Evolutionary conservation across 2,797 vertebrate species (phyloP), one percentile per base, ranked within the genome.

Genomic region (Cuculus canorus): DNA sequence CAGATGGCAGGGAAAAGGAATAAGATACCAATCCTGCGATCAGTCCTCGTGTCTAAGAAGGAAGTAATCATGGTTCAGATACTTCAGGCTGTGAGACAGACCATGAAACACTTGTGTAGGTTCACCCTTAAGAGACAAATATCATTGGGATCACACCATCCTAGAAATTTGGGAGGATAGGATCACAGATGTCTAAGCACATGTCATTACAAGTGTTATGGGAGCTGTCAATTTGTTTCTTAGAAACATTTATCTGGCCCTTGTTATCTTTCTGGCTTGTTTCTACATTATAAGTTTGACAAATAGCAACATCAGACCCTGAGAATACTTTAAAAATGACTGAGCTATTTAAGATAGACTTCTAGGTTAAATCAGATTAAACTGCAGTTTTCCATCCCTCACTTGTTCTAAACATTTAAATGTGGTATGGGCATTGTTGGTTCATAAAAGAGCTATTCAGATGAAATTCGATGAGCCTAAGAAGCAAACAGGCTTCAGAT

Each of bases 381-480:
- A 88, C 91, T 59, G 30, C 16, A 53, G 30, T 52, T 69, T 90
- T 92, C 56, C 50, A 19, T 48, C 88, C 84, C 21, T 73, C 68
- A 30, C 59, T 82, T 91, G 25, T 81, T 92, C 24, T 28, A 79
- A 4, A 77, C 1, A 48, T 48, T 5, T 35, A 95, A 72, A 50
- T 70, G 53, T 91, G 63, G 30, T 82, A 82, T 0, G 13, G 66
- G 94, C 65, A 39, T 92, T 86, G 32, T 14, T 82, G 33, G 35
- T 80, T 93, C 73, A 88, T 79, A 65, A 95, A 90, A 93, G n/a
- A 85, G 25, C 81, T 87, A 91, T 24, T 52, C 47, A 91, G 86
- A 78, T 60, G 37, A 94, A 96, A 90, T 80, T 59, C 72, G 93
- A 92, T 65, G 79, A 95, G 89, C 32, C 33, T 72, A 70, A 89